Percentiles rank a stretch among this genome's conserved stretches.
phyloP scores from a whole-genome alignment of 2,888 invertebrate genomes.

The Myathropa florea region DNA sequence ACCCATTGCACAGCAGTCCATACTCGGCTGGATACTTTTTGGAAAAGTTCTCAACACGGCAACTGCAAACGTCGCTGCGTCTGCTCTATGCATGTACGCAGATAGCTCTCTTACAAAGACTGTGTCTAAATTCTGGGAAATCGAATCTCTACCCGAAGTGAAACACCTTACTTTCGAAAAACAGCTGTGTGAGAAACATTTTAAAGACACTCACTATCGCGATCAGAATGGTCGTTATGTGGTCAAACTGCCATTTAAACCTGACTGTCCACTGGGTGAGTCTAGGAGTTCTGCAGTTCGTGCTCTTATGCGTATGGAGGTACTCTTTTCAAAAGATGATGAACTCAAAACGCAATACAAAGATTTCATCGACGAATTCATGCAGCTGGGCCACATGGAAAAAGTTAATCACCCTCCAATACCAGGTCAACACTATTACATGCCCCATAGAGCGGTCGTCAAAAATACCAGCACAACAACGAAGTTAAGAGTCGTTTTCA shows the following conservation, averaged over 20 bases:
- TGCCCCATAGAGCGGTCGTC: constrained; percentile 37
- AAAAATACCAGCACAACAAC: constrained; percentile 47
- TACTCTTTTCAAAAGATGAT: constrained; percentile 17
- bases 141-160: no score
- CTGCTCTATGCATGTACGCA: background rate
- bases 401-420: background rate
- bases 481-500: constrained; percentile 46
- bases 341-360: constrained; percentile 3
- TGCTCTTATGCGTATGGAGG: constrained; percentile 33
- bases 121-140: no score
- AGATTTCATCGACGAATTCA: constrained; percentile 35
- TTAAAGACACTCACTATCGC: constrained; percentile 18
- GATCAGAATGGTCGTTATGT: constrained; percentile 38
- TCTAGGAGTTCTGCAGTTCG: no score
- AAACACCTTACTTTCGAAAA: constrained; percentile 22
- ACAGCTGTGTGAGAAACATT: constrained; percentile 47
- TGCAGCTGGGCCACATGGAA: constrained; percentile 31
- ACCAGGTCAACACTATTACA: background rate
- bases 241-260: no score
- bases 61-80: background rate
- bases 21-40: constrained; percentile 53
- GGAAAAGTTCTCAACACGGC: constrained; percentile 11
- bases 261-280: no score
- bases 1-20: constrained; percentile 39
- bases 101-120: constrained; percentile 14